phyloP scores from a whole-genome alignment of 2,113 vertebrate species.

The Dasyornis broadbenti region DNA sequence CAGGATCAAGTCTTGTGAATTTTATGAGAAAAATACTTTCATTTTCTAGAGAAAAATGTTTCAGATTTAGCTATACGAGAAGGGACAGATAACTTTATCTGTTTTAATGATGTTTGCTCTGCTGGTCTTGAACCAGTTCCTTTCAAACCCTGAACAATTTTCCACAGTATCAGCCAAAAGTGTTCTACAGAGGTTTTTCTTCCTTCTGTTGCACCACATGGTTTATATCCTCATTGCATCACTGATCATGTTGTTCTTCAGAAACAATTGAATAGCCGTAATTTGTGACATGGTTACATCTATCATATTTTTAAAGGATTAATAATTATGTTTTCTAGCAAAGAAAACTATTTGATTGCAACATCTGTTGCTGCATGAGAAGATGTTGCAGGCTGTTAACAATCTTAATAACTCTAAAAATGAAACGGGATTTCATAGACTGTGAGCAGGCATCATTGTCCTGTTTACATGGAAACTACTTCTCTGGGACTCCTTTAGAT shows the following conservation, averaged over 20 bases:
- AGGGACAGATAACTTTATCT: neutral
- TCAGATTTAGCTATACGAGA: neutral
- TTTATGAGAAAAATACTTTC: neutral
- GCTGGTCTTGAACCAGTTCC: neutral
- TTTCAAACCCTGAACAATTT: neutral
- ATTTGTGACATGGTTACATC: neutral
- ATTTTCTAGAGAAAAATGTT: neutral
- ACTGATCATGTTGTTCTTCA: neutral
- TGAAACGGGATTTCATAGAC: neutral
- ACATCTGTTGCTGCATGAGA: neutral
- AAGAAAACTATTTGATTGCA: neutral
- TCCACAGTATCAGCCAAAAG: neutral
- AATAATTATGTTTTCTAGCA: neutral
- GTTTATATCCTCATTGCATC: neutral
- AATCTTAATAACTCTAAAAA: neutral
- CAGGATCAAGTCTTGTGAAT: neutral
- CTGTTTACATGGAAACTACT: neutral
- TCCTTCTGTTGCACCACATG: neutral
- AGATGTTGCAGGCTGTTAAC: neutral
- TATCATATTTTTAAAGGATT: neutral
- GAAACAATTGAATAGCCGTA: neutral
- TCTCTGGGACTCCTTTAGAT: neutral
- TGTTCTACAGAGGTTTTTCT: neutral
- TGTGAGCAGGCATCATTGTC: neutral
- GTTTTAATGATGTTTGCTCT: neutral